These are phyloP conservation scores for Electrophaes corylata DNA, from an alignment of 2,888 invertebrate genomes.

Conservation along the genomic window DNA sequence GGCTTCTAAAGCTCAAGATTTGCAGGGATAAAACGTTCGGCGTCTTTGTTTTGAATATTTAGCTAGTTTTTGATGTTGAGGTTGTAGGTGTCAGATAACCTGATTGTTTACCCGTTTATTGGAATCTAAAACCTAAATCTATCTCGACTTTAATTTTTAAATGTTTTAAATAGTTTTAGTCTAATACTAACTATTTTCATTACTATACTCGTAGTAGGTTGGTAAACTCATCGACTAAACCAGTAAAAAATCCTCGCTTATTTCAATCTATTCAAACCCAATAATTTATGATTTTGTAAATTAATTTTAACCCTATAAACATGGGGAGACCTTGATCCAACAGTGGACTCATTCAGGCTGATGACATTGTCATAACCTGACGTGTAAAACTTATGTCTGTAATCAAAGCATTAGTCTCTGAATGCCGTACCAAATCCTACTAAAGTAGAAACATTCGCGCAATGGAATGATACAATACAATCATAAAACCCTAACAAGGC, in stretches of 20 bases:
- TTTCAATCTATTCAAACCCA: too few relatives aligned
- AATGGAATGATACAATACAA: slow-evolving; percentile 35
- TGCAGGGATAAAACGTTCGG: slow-evolving; percentile 27
- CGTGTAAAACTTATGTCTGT: neutral
- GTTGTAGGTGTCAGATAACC: neutral
- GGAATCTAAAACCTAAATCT: neutral
- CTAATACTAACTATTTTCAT: too few relatives aligned
- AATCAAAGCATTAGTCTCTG: slow-evolving; percentile 16
- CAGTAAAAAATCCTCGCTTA: too few relatives aligned
- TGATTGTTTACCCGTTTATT: neutral
- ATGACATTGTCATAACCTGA: too few relatives aligned
- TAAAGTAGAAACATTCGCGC: slow-evolving; percentile 28
- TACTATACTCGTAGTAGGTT: too few relatives aligned
- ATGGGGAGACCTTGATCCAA: too few relatives aligned
- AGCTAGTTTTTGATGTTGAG: neutral
- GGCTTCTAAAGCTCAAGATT: slow-evolving; percentile 26
- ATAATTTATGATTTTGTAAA: too few relatives aligned
- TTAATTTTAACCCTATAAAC: too few relatives aligned
- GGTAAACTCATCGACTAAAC: too few relatives aligned
- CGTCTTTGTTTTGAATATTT: slow-evolving; percentile 24
- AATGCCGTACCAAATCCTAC: slow-evolving; percentile 17
- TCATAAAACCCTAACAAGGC: slow-evolving; percentile 37
- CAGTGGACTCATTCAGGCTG: too few relatives aligned
- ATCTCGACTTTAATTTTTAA: neutral
- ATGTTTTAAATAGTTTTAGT: too few relatives aligned